Conservation (phyloP, 1,140 invertebrate species). For the Papilio aristodemus region DNA sequence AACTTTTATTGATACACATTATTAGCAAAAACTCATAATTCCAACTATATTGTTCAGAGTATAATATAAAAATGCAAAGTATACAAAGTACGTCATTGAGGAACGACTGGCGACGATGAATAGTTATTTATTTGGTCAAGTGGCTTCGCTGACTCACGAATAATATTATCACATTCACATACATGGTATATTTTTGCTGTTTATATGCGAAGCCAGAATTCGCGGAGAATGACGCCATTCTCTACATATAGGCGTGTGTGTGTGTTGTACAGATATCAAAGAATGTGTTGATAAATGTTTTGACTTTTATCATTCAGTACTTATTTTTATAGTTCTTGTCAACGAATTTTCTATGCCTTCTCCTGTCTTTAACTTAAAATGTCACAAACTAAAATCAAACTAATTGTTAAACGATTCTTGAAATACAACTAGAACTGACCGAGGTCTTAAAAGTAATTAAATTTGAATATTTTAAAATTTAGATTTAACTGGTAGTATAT, state of each 20-base stretch:
- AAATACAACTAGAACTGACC: neutral
- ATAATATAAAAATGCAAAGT: constrained; percentile 38
- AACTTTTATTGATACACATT: neutral
- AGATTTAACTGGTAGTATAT: neutral
- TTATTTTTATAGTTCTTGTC: too few relatives aligned
- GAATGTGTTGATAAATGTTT: constrained; percentile 17
- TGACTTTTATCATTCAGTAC: neutral
- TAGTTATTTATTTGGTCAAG: constrained; percentile 78
- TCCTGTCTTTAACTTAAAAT: too few relatives aligned
- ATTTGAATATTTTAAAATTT: neutral
- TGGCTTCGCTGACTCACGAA: constrained; percentile 70
- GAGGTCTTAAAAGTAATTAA: neutral
- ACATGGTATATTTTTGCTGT: constrained; percentile 65
- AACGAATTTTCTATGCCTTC: too few relatives aligned
- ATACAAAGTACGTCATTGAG: constrained; percentile 49
- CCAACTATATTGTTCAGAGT: neutral
- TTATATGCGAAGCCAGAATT: constrained; percentile 60
- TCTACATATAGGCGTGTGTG: constrained; percentile 49
- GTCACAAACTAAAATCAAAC: neutral
- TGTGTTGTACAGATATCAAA: constrained; percentile 11
- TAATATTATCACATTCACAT: constrained; percentile 73
- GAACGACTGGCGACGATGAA: constrained; percentile 60
- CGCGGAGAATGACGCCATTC: constrained; percentile 65
- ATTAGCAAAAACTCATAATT: neutral
- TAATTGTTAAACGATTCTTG: neutral